Evolutionary conservation across 2,888 invertebrate species (phyloP), one percentile per base, ranked within the genome.

Genomic region (Tromatobia lineatoria): DNA sequence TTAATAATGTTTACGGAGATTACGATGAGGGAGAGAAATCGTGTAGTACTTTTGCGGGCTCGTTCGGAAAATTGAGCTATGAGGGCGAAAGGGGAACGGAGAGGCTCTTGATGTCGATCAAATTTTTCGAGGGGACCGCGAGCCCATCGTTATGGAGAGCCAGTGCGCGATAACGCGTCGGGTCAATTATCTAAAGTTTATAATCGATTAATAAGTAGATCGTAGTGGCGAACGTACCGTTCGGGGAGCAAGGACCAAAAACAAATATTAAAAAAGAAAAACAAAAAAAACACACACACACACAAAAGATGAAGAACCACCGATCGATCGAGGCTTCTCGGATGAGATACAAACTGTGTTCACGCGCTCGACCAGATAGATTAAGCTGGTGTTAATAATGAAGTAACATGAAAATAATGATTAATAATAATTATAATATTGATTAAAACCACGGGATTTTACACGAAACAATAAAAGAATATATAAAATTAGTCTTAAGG

Each of bases 321-420:
- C 75, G 82, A 85, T 47, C 84, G 79, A 74, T 82, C 82, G 83
- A 80, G 80, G 80, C 77, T 84, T 81, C 83, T 84, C 77, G 64
- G 59, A 83, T 70, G 85, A 87, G 84, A 86, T 86, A 87, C 86
- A 85, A 84, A 83, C 82, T 84, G 86, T 87, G 86, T 87, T 87
- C 86, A 84, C 74, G 74, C 82, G 66, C 86, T 84, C 84, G 85
- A 81, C 80, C 80, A 74, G 82, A 61, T 80, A 80, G 69, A 59
- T 76, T 79, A 81, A 83, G 79, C 83, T 81, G 74, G 80, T 83
- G 74, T 74, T 76, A 77, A 74, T 78, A 67, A 79, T 78, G 70
- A 70, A 85, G 80, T 81, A 57, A 80, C 74, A 52, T 61, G 45
- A 67, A 69, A 74, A 42, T 20, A 54, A 70, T 70, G 25, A 64